phyloP scores from a whole-genome alignment of 2,888 invertebrate genomes.

The Dugesia japonica region DNA sequence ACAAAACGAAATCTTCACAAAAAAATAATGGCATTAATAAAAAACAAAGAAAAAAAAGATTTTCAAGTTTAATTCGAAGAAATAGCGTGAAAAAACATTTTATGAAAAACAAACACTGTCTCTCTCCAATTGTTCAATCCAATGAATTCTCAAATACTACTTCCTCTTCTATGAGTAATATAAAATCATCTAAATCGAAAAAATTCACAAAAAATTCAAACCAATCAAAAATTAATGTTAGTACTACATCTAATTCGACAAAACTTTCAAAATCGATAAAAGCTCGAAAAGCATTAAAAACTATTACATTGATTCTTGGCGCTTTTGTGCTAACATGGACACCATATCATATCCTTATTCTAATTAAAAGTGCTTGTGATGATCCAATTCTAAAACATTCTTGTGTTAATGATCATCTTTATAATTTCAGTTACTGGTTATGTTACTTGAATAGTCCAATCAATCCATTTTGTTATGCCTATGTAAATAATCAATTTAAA shows the following conservation, averaged over 20 bases:
- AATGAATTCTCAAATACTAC: background rate
- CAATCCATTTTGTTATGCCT: constrained; percentile 94
- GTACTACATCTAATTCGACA: background rate
- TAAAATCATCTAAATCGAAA: background rate
- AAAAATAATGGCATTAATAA: background rate
- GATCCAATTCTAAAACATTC: constrained; percentile 38
- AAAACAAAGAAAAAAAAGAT: background rate
- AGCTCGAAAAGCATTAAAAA: constrained; percentile 87
- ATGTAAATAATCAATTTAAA: constrained; percentile 97
- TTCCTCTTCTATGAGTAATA: background rate
- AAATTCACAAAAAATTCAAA: background rate
- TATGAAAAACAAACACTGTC: background rate
- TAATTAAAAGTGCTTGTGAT: constrained; percentile 80
- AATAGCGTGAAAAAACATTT: background rate
- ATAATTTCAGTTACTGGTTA: constrained; percentile 51
- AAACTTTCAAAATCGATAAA: background rate
- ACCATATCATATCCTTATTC: constrained; percentile 84
- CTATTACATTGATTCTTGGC: constrained; percentile 92
- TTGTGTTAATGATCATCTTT: constrained; percentile 39
- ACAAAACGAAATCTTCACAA: background rate
- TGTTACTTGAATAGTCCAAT: constrained; percentile 97
- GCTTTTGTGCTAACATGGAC: constrained; percentile 96
- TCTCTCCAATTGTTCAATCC: background rate
- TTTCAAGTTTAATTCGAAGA: background rate
- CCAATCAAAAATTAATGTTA: background rate